Conservation (phyloP, 2,888 invertebrate genomes). For the Bedellia somnulentella region DNA sequence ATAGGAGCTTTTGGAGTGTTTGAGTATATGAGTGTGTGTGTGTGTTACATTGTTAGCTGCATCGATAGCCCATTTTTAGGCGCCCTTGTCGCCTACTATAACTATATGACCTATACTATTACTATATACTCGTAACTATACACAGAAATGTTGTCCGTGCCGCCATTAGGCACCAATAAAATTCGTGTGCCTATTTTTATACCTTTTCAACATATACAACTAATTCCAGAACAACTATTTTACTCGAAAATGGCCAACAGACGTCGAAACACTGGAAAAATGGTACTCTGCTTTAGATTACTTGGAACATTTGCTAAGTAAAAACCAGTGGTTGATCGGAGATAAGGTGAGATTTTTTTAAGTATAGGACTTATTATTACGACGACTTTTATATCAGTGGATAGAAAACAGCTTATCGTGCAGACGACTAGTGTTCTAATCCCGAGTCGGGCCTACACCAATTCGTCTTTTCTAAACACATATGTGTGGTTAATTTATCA, state of each 20-base stretch:
- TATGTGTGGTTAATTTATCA: too few species aligned
- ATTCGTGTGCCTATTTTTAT: slow-evolving; percentile 8
- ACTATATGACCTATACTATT: background rate
- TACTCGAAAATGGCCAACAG: slow-evolving; percentile 19
- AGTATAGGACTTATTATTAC: background rate
- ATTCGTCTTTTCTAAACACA: too few species aligned
- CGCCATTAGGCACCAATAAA: background rate
- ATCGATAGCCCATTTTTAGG: background rate
- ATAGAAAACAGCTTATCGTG: background rate
- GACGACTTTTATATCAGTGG: background rate
- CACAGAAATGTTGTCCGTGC: background rate
- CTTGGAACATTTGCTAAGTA: slow-evolving; percentile 23
- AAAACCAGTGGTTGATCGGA: slow-evolving; percentile 26
- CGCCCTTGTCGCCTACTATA: background rate
- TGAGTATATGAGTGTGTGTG: background rate
- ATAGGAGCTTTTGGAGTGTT: background rate
- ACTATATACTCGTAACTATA: background rate
- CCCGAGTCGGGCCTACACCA: too few species aligned
- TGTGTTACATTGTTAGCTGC: background rate
- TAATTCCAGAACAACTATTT: slow-evolving; percentile 27
- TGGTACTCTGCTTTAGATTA: slow-evolving; percentile 29
- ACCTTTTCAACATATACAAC: too few species aligned
- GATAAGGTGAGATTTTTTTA: slow-evolving; percentile 22
- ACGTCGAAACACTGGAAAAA: slow-evolving; percentile 15
- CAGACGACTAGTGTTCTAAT: too few species aligned